Percentiles rank a stretch among this genome's conserved stretches.
Conservation (phyloP, 2,888 invertebrate genomes). For the Boloria selene region DNA sequence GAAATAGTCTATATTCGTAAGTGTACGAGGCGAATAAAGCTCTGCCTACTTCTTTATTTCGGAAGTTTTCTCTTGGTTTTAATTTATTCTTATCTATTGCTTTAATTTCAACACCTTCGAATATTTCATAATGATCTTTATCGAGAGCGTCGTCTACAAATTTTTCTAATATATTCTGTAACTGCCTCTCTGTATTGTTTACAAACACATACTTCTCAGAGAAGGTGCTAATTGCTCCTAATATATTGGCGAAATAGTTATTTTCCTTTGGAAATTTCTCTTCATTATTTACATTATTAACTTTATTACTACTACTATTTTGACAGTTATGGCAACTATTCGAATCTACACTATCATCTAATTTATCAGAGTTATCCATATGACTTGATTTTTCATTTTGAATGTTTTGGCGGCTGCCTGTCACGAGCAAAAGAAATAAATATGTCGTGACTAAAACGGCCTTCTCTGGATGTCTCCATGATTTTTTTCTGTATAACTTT, state of each 20-base stretch:
- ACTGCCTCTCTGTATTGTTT: constrained; percentile 62
- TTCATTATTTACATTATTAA: constrained; percentile 41
- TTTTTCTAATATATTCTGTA: constrained; percentile 79
- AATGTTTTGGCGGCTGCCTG: constrained; percentile 58
- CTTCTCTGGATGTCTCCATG: constrained; percentile 58
- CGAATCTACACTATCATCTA: constrained; percentile 68
- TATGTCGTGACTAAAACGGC: constrained; percentile 58
- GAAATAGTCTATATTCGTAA: constrained; percentile 80
- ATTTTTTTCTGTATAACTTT: constrained; percentile 53
- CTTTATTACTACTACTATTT: constrained; percentile 57
- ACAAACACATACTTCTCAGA: constrained; percentile 60
- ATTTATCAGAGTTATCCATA: constrained; percentile 56
- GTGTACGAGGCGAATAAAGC: constrained; percentile 69
- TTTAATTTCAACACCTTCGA: constrained; percentile 82
- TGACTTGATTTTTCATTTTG: constrained; percentile 56
- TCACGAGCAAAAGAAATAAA: constrained; percentile 56
- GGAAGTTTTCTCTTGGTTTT: constrained; percentile 33
- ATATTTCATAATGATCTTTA: constrained; percentile 79
- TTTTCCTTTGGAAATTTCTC: constrained; percentile 34
- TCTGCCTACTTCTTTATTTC: constrained; percentile 53
- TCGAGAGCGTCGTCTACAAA: constrained; percentile 82
- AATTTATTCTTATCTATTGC: constrained; percentile 46
- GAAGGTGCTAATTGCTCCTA: constrained; percentile 57
- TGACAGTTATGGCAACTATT: constrained; percentile 76
- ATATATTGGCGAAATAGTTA: constrained; percentile 56